Evolutionary conservation across 2,888 invertebrate genomes (phyloP).

Genomic region (Lycaena phlaeas): DNA sequence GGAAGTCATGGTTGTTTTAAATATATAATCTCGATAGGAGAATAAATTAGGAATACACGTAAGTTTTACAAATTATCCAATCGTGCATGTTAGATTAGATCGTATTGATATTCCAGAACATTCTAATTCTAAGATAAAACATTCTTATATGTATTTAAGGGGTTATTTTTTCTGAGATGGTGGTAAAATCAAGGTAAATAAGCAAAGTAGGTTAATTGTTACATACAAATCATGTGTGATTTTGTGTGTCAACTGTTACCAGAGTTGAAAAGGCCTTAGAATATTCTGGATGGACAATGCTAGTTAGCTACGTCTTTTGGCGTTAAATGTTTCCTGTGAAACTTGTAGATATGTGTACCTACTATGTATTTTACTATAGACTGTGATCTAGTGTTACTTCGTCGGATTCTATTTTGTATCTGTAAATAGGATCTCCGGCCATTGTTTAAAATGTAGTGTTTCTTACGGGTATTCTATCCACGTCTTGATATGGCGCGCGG

Average conservation of each 20-base stretch:
- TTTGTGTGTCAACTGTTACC: too few species aligned
- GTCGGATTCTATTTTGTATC: constrained; percentile 65
- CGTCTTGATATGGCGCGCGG: too few species aligned
- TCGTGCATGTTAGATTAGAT: constrained; percentile 1
- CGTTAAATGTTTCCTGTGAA: constrained; percentile 48
- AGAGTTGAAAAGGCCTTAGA: too few species aligned
- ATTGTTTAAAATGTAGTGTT: background rate
- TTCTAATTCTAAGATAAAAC: too few species aligned
- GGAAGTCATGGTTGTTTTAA: constrained; percentile 1
- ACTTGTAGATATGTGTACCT: constrained; percentile 50
- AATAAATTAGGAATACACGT: background rate
- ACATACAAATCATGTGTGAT: too few species aligned
- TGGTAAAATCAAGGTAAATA: background rate
- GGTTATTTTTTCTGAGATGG: background rate
- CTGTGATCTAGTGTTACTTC: constrained; percentile 71
- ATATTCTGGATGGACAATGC: background rate
- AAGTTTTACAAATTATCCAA: background rate
- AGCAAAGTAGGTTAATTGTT: too few species aligned
- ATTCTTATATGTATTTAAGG: background rate
- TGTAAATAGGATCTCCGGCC: constrained; percentile 34
- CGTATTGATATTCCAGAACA: background rate
- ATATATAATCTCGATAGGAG: background rate
- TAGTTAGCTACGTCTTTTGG: constrained; percentile 26
- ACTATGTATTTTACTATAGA: constrained; percentile 68
- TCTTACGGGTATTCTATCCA: constrained; percentile 4